Base-by-base conservation (phyloP, 2,113 vertebrate genomes). In the Chamaea fasciata region DNA sequence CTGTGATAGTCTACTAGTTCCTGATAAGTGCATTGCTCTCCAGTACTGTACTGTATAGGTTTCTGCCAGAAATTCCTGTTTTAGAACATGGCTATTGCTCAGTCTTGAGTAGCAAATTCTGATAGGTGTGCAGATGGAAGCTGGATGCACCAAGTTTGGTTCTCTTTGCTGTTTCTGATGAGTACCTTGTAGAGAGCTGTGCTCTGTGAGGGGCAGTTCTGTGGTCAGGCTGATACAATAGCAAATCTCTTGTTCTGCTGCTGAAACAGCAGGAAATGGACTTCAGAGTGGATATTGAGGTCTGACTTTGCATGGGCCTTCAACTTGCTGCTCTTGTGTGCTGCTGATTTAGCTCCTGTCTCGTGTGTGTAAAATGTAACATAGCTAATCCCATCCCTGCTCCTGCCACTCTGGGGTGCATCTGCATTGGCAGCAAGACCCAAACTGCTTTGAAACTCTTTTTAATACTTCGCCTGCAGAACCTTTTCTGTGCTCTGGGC, bases 331-430 rank as follows among this genome's bases (percentile, higher is more conserved):
- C 22, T 27, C 12, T 20, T 24, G 15, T 11, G 44, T 49, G 39
- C 28, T 69, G 55, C n/a, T 42, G 47, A 7, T 69, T 41, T 41
- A 46, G 15, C 63, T 11, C 6, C 21, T 59, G 2, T 15, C 7
- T 28, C 4, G 0, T 3, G 3, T 21, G 11, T 46, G 11, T 30
- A 6, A 11, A 35, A 19, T 27, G 27, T 9, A 2, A 10, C 23
- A 6, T 2, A 26, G 23, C 39, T 60, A 9, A 31, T 37, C 13
- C 46, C 11, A 11, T 20, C 31, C 35, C 75, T 89, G 39, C 31
- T 82, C 7, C 65, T 82, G 65, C 4, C 4, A 0, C 55, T 67
- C 55, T 4, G 11, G 5, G 24, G 22, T 18, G 24, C 22, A 2
- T n/a, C 44, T 50, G 49, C 35, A 7, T 6, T 17, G 7, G 16